Evolutionary conservation across 2,113 vertebrate species (phyloP).

Genomic region (Atlantisia rogersi): DNA sequence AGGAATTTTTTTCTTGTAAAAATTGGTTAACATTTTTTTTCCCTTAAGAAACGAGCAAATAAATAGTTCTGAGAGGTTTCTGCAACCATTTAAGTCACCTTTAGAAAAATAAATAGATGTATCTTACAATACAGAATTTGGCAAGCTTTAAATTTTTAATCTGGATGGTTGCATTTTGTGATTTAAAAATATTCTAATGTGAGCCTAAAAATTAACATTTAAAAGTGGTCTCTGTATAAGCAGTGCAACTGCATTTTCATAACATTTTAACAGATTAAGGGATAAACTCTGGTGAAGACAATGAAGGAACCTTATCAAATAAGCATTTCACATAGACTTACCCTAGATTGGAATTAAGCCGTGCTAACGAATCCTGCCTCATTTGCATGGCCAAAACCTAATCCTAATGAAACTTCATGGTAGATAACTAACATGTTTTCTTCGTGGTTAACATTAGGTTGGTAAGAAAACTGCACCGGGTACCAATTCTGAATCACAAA

Average conservation of each 20-base stretch:
- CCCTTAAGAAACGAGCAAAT: conserved; percentile 9
- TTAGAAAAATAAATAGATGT: conserved; percentile 56
- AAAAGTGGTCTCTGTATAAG: conserved; percentile 71
- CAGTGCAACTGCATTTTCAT: conserved; percentile 73
- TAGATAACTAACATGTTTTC: conserved; percentile 57
- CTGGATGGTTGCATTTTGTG: conserved; percentile 42
- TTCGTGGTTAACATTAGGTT: conserved; percentile 12
- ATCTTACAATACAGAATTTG: conserved; percentile 40
- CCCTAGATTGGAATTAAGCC: conserved; percentile 68
- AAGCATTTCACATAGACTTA: conserved; percentile 80
- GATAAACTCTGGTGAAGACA: conserved; percentile 74
- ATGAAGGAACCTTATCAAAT: conserved; percentile 79
- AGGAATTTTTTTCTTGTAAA: conserved; percentile 60
- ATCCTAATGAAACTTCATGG: conserved; percentile 72
- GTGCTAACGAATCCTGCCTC: conserved; percentile 74
- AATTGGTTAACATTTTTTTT: conserved; percentile 47
- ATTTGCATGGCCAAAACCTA: conserved; percentile 72
- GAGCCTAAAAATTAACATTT: conserved; percentile 71
- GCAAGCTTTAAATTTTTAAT: conserved; percentile 37
- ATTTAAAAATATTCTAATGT: conserved; percentile 54
- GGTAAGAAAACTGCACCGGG: neutral
- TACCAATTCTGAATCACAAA: neutral
- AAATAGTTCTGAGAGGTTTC: conserved; percentile 34
- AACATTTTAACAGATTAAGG: conserved; percentile 76
- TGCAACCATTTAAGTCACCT: conserved; percentile 58